Base-by-base conservation (phyloP, 2,113 vertebrate genomes). In the Hippocampus barbouri region DNA sequence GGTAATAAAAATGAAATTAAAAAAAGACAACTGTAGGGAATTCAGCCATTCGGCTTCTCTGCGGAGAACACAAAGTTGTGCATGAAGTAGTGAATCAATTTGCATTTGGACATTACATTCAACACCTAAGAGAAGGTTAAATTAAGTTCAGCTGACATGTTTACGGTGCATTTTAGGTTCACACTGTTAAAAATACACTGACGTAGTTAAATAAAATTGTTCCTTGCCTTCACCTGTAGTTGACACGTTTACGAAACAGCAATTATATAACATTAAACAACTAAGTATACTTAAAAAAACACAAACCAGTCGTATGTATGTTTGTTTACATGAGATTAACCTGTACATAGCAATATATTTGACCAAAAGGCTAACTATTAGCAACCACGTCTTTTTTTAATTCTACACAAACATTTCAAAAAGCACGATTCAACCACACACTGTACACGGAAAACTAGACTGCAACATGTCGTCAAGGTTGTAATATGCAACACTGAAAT, bases 401-500 rank as follows among this genome's bases (percentile, higher is more conserved):
- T 38, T 38, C 34, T 38, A 72, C 30, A 69, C 45, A 69, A 41
- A 69, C 38, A n/a, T 25, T 38, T 40, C 9, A 73, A 69, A 74
- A 15, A 8, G 38, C 60, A 27, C 66, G 25, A 53, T 9, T 12
- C 47, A 30, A 53, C 11, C 1, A 47, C 2, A 40, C 20, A 5
- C 63, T 20, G 30, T 18, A 2, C 20, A 12, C 7, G 85, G 80
- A 82, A 82, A 87, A 49, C 60, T 69, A 40, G 23, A 38, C 1
- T 16, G 49, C 5, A 15, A 4, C 7, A 57, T 18, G 7, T 51
- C 51, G 10, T 6, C 63, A 9, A 27, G 1, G 12, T 0, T 41
- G n/a, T 68, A 38, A 38, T 38, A 38, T 38, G 34, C 14, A 49
- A 74, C 6, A 40, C 12, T 1, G 5, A 74, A 18, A 16, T 7